Base-by-base conservation (phyloP, 2,797 vertebrate species). In the Dendrocincla tyrannina region DNA sequence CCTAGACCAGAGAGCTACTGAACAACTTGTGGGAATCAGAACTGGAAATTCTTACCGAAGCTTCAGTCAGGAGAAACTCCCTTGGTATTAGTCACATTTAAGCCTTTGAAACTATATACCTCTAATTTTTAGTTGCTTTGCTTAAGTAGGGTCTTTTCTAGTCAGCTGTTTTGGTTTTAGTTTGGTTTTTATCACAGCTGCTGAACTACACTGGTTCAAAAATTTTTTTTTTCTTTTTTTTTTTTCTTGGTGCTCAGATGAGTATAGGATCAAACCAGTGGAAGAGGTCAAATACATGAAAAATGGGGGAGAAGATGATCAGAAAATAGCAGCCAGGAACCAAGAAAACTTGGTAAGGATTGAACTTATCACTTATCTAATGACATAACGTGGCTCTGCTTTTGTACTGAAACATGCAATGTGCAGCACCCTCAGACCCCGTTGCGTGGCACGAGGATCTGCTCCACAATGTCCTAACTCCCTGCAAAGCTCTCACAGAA, bases 251-350 rank as follows among this genome's bases (percentile, higher is more conserved):
- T 94, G 91, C 94, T 95, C 98, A 99, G 99, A 99, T 96, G 99
- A 99, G 98, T 99, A 99, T 98, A 99, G 99, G 97, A 99, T 99
- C 98, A 99, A 99, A 98, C 99, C 99, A 91, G 99, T 99, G 98
- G 99, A 99, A 98, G 99, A 99, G 98, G 99, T 99, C 98, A 99
- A 99, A 98, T 99, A 99, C 98, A 99, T 99, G 99, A 99, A 99
- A 98, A 99, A 99, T 39, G 99, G 99, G 97, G 99, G 99, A 74
- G 99, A 99, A 98, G 99, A 99, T 96, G 97, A 98, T 91, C 98
- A 98, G 97, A 98, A 99, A 96, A 98, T 99, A 96, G 99, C 99
- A 90, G 98, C 98, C 97, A 99, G 98, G 98, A 99, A 99, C 98
- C 99, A 99, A 98, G 99, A 99, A 98, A 99, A 99, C 98, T 98